A percentile compares a stretch with the other conserved stretches of the same genome.
Evolutionary conservation across 2,113 vertebrate genomes (phyloP).

Genomic region (Prionailurus viverrinus): DNA sequence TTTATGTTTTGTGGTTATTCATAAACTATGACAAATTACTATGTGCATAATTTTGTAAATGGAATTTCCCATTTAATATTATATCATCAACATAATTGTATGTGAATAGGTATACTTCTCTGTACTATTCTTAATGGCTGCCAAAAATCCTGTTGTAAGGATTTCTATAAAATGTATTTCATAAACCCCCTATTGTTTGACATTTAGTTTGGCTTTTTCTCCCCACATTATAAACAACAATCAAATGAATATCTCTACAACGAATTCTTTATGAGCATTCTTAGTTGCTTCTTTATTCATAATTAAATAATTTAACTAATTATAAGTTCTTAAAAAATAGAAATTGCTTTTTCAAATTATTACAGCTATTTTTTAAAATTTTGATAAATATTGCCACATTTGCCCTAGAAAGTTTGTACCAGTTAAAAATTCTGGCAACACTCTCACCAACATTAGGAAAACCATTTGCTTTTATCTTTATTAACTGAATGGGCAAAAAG

Average conservation of each 20-base stretch:
- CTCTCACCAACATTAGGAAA: background rate
- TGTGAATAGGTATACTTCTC: background rate
- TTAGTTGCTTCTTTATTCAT: background rate
- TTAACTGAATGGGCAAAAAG: background rate
- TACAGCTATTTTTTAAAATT: background rate
- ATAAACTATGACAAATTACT: background rate
- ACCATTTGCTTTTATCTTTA: slow-evolving; percentile 9
- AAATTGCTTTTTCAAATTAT: background rate
- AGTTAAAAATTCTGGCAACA: background rate
- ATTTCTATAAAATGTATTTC: slow-evolving; percentile 20
- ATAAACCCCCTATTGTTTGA: background rate
- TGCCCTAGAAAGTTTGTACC: background rate
- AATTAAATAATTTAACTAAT: background rate
- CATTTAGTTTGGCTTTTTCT: background rate
- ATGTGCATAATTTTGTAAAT: background rate
- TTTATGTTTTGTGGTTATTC: background rate
- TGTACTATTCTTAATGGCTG: background rate
- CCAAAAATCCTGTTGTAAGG: background rate
- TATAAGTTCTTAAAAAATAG: slow-evolving; percentile 1
- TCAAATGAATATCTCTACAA: background rate
- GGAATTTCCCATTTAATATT: background rate
- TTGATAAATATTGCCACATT: background rate
- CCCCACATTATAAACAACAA: background rate
- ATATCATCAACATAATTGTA: background rate
- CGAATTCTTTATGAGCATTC: background rate